Evolutionary conservation across 2,113 vertebrate genomes (phyloP).

Genomic region (Azemiops feae): DNA sequence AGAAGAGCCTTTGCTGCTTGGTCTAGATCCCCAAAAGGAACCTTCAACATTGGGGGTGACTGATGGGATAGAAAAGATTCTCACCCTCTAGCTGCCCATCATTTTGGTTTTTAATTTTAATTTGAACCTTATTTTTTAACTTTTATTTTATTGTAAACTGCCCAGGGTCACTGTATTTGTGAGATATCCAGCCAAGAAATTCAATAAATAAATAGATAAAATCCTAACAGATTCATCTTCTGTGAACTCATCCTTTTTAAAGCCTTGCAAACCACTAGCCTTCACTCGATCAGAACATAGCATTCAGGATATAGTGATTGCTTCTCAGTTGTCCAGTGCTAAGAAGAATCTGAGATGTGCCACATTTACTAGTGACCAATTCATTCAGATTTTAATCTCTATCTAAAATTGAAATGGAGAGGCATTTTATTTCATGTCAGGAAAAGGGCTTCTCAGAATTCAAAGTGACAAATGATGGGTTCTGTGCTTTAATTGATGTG

Average conservation of each 20-base stretch:
- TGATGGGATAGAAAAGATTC: not conserved
- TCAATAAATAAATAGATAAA: not conserved
- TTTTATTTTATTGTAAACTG: not conserved
- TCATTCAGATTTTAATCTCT: not conserved
- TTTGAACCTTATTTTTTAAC: not conserved
- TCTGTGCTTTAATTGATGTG: slow-evolving; percentile 56
- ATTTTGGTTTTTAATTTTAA: not conserved
- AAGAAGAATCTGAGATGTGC: not conserved
- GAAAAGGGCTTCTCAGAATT: slow-evolving; percentile 46
- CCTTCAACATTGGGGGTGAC: not conserved
- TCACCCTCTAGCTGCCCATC: not conserved
- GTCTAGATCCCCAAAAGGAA: not conserved
- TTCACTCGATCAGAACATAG: not conserved
- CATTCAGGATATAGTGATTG: not conserved
- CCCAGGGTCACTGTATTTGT: not conserved
- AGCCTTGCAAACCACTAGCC: not conserved
- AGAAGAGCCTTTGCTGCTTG: not conserved
- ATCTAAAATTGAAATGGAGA: not conserved
- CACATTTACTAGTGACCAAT: not conserved
- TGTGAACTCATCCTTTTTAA: not conserved
- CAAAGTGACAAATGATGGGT: slow-evolving; percentile 61
- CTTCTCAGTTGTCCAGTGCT: not conserved
- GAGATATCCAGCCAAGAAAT: not conserved
- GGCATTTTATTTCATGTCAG: not conserved
- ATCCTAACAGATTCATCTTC: not conserved